Conservation (phyloP, 2,888 invertebrate species). For the Perizoma flavofasciatum region DNA sequence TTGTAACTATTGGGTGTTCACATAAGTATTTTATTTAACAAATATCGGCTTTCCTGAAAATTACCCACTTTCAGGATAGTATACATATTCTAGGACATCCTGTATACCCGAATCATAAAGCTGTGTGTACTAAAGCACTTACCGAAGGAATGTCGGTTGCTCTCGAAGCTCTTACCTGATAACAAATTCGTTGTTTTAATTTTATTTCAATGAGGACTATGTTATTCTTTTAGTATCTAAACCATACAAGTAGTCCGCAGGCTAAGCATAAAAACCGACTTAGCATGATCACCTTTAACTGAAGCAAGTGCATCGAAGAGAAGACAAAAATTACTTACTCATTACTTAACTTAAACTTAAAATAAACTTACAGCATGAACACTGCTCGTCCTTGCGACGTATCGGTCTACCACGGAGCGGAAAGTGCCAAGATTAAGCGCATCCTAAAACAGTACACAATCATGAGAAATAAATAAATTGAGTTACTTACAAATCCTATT, state of each 20-base stretch:
- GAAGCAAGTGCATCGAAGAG: too few relatives aligned
- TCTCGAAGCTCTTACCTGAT: constrained; percentile 27
- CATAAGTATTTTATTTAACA: too few relatives aligned
- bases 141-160: constrained; percentile 49
- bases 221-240: too few relatives aligned
- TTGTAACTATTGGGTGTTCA: too few relatives aligned
- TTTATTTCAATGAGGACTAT: too few relatives aligned
- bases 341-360: not conserved
- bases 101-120: not conserved
- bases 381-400: constrained; percentile 38
- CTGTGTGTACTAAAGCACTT: constrained; percentile 31
- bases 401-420: constrained; percentile 55
- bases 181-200: constrained; percentile 3
- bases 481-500: too few relatives aligned
- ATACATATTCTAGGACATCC: too few relatives aligned
- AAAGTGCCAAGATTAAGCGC: constrained; percentile 48
- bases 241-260: too few relatives aligned
- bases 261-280: too few relatives aligned
- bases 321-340: not conserved
- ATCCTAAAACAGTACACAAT: constrained; percentile 45
- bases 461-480: not conserved
- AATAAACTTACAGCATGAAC: constrained; percentile 43
- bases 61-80: too few relatives aligned
- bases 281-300: too few relatives aligned
- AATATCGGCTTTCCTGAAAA: too few relatives aligned